Conservation (phyloP, 1,140 invertebrate species). For the Nixonia krombeini region DNA sequence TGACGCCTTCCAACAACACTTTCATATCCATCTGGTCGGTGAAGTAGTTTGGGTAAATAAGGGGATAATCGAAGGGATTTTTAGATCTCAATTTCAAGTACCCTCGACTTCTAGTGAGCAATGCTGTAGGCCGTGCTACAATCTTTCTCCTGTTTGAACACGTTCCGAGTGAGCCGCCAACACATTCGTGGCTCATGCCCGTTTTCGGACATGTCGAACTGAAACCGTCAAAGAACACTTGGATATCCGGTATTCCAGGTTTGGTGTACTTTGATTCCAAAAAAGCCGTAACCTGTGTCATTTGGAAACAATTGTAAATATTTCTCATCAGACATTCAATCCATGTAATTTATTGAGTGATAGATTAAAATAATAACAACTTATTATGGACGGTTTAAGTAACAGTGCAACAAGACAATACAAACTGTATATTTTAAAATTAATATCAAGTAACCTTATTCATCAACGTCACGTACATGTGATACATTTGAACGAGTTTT, state of each 20-base stretch:
- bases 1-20: conserved; percentile 70
- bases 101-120: conserved; percentile 55
- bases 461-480: too few relatives aligned
- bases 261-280: conserved; percentile 58
- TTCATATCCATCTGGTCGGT: conserved; percentile 69
- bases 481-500: too few relatives aligned
- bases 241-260: conserved; percentile 57
- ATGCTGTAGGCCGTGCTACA: conserved; percentile 58
- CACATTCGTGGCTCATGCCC: conserved; percentile 60
- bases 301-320: not conserved
- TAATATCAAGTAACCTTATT: too few relatives aligned
- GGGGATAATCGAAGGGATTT: conserved; percentile 76
- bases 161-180: conserved; percentile 39
- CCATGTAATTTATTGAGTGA: too few relatives aligned
- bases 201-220: conserved; percentile 60
- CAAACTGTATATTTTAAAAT: too few relatives aligned
- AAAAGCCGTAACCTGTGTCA: conserved; percentile 64
- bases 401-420: too few relatives aligned
- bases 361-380: too few relatives aligned
- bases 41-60: conserved; percentile 80
- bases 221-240: conserved; percentile 69
- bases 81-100: conserved; percentile 66
- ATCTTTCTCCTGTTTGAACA: conserved; percentile 60
- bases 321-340: too few relatives aligned
- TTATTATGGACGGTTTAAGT: too few relatives aligned